phyloP scores from a whole-genome alignment of 2,113 vertebrate genomes.

The Dromiciops gliroides region DNA sequence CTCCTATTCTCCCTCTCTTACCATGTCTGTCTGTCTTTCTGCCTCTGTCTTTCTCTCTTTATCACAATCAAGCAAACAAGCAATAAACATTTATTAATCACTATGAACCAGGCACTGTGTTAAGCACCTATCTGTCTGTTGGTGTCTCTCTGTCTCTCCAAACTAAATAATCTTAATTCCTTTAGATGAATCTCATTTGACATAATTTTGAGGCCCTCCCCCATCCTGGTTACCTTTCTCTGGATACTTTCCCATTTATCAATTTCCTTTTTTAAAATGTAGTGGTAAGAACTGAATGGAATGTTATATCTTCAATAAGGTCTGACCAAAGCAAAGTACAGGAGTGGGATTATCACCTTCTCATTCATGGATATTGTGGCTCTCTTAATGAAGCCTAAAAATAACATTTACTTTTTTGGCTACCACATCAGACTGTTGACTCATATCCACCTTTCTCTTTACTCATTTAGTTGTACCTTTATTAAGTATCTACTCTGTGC shows the following conservation, averaged over 20 bases:
- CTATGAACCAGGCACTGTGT: neutral
- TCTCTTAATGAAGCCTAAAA: neutral
- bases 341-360: neutral
- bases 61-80: neutral
- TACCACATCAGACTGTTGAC: neutral
- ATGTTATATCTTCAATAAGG: neutral
- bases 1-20: neutral
- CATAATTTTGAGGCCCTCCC: neutral
- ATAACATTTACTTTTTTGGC: neutral
- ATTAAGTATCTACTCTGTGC: neutral
- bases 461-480: neutral
- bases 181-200: neutral
- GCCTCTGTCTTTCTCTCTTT: neutral
- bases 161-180: neutral
- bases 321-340: neutral
- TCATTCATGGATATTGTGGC: neutral
- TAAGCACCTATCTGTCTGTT: neutral
- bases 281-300: neutral
- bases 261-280: neutral
- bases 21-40: neutral
- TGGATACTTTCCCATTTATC: neutral
- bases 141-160: neutral
- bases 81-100: neutral
- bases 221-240: neutral
- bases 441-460: neutral